A percentile compares a stretch with the other conserved stretches of the same genome.
These are phyloP conservation scores for Blastomussa wellsi DNA, from an alignment of 92 coral and sea anemone species.

Conservation along the genomic window DNA sequence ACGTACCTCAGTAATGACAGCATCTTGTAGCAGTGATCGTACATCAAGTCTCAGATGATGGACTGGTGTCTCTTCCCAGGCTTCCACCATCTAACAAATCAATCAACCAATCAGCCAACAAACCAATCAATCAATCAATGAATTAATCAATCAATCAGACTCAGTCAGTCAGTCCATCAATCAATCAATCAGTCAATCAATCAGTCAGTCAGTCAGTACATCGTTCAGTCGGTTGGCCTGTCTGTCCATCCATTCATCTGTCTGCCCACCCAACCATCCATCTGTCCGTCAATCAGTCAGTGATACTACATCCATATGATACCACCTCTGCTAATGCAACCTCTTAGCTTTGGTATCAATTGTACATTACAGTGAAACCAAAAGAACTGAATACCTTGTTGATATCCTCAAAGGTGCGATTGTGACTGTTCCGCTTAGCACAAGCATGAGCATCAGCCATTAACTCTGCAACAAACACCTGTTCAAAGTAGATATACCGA, in stretches of 20 bases:
- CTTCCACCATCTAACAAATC: slow-evolving; percentile 73
- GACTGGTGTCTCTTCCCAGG: slow-evolving; percentile 91
- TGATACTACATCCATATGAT: too few species aligned
- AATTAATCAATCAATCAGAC: too few species aligned
- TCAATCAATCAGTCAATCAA: too few species aligned
- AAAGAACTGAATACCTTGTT: slow-evolving; percentile 61
- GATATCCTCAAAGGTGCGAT: slow-evolving; percentile 89
- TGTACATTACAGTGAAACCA: background rate
- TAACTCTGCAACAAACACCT: slow-evolving; percentile 95
- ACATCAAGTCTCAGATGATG: slow-evolving; percentile 92
- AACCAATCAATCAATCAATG: background rate
- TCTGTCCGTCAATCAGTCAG: too few species aligned
- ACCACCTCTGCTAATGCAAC: too few species aligned
- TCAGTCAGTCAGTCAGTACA: too few species aligned
- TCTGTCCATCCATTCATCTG: too few species aligned
- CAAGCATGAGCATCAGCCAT: slow-evolving; percentile 95
- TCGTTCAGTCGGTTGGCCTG: too few species aligned
- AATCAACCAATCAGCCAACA: background rate
- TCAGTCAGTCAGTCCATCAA: too few species aligned
- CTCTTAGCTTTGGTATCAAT: background rate
- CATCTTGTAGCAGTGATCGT: slow-evolving; percentile 91
- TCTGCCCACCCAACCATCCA: too few species aligned
- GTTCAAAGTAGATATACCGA: background rate
- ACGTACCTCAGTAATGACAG: slow-evolving; percentile 93
- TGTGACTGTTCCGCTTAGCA: slow-evolving; percentile 91